Evolutionary conservation across 2,888 invertebrate genomes (phyloP).

Genomic region (Netelia virgata): DNA sequence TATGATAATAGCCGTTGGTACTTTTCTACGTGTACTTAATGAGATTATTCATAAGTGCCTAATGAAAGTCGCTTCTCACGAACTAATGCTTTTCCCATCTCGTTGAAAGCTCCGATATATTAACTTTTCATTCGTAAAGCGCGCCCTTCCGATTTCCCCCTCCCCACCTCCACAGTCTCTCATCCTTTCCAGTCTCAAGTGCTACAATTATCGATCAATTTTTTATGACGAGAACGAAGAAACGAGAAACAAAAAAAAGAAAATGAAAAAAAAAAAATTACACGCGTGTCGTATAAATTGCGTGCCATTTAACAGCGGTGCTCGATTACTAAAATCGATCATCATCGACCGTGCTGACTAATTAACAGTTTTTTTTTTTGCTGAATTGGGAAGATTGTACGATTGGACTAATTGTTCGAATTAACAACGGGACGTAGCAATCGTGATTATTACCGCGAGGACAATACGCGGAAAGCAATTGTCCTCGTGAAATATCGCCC

Average conservation of each 20-base stretch:
- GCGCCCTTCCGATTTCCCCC: not conserved
- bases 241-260: not conserved
- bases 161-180: not conserved
- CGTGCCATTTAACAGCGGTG: no score
- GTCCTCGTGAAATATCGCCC: not conserved
- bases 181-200: not conserved
- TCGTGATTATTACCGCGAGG: not conserved
- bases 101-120: not conserved
- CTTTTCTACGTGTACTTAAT: slow-evolving; percentile 8
- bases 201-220: no score
- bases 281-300: no score
- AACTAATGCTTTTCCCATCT: not conserved
- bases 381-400: not conserved
- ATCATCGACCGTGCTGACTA: no score
- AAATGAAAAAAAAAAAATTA: not conserved
- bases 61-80: slow-evolving; percentile 23
- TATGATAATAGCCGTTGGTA: not conserved
- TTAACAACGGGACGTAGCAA: not conserved
- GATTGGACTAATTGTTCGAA: not conserved
- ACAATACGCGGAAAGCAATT: slow-evolving; percentile 5
- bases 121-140: not conserved
- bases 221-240: no score
- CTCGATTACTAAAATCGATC: no score
- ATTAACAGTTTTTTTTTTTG: not conserved
- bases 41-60: slow-evolving; percentile 19